Percentiles rank a stretch among this genome's conserved stretches.
Evolutionary conservation across 2,797 vertebrate species (phyloP).

Genomic region (Hoplostethus mediterraneus): DNA sequence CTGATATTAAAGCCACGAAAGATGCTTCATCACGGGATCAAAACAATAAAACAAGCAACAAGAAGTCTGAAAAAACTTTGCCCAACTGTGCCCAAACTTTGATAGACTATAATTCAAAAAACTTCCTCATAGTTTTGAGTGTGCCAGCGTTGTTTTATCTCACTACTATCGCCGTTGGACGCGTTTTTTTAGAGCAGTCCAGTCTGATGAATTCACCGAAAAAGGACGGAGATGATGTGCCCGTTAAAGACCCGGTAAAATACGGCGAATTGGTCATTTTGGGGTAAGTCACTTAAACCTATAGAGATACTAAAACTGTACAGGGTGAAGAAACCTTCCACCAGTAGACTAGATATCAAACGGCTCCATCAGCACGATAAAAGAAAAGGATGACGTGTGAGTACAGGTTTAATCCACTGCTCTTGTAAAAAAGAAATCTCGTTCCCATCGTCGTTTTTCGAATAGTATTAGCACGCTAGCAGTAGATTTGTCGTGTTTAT

Average conservation of each 20-base stretch:
- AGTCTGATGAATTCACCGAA: conserved; percentile 94
- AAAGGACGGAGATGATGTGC: conserved; percentile 92
- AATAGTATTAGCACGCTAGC: background rate
- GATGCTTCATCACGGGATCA: conserved; percentile 72
- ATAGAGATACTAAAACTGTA: conserved; percentile 18
- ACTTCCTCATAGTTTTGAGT: conserved; percentile 69
- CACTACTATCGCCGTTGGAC: conserved; percentile 64
- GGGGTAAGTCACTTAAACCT: conserved; percentile 87
- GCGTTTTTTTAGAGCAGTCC: conserved; percentile 68
- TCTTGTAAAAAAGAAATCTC: background rate
- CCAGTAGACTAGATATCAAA: conserved; percentile 22
- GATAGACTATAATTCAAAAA: conserved; percentile 42
- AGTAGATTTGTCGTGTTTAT: background rate
- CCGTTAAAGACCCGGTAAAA: conserved; percentile 95
- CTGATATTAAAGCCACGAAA: conserved; percentile 64
- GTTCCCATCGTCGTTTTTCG: background rate
- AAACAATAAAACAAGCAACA: conserved; percentile 62
- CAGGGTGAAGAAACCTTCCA: conserved; percentile 36
- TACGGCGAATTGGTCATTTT: conserved; percentile 96
- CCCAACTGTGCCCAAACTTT: conserved; percentile 73
- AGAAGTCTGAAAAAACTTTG: conserved; percentile 74
- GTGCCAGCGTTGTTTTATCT: conserved; percentile 78
- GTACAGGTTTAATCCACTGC: conserved; percentile 36
- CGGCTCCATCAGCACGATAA: conserved; percentile 43
- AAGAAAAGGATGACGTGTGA: conserved; percentile 41